phyloP scores from a whole-genome alignment of 2,888 invertebrate genomes.

The Serripes groenlandicus region DNA sequence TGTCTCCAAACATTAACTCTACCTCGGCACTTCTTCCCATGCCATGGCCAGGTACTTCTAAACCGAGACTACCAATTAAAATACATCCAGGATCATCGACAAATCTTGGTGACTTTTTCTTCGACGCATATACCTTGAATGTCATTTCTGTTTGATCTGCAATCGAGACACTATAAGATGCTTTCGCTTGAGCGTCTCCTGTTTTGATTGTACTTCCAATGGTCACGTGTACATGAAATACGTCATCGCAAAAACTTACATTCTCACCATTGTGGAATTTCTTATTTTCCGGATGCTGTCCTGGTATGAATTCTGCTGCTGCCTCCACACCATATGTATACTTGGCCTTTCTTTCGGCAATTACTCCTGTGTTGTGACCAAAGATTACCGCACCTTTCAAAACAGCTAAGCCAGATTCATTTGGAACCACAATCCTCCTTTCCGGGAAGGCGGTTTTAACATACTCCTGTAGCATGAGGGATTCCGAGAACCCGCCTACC shows the following conservation, averaged over 20 bases:
- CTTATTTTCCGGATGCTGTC: slow-evolving; percentile 52
- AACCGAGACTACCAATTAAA: slow-evolving; percentile 45
- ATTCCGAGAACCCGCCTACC: slow-evolving; percentile 52
- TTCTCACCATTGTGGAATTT: slow-evolving; percentile 34
- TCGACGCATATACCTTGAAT: slow-evolving; percentile 57
- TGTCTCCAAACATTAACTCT: slow-evolving; percentile 67
- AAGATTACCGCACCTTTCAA: slow-evolving; percentile 70
- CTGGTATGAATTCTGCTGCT: slow-evolving; percentile 28
- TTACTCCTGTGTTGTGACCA: slow-evolving; percentile 63
- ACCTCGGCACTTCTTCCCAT: slow-evolving; percentile 49
- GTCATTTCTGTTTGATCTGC: slow-evolving; percentile 27
- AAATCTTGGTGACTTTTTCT: slow-evolving; percentile 51
- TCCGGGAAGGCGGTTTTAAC: slow-evolving; percentile 18
- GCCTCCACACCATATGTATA: slow-evolving; percentile 63
- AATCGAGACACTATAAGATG: slow-evolving; percentile 36
- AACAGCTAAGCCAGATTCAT: slow-evolving; percentile 65
- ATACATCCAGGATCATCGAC: slow-evolving; percentile 52
- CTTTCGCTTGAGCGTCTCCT: slow-evolving; percentile 45
- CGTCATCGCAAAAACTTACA: slow-evolving; percentile 45
- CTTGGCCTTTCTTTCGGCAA: slow-evolving; percentile 57
- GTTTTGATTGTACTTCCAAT: slow-evolving; percentile 48
- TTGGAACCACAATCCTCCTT: slow-evolving; percentile 62
- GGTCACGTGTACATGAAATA: slow-evolving; percentile 60
- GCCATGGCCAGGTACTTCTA: slow-evolving; percentile 31
- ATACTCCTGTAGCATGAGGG: slow-evolving; percentile 27